Evolutionary conservation across 2,888 invertebrate species (phyloP), one percentile per base, ranked within the genome.

Genomic region (Plagodis dolabraria): DNA sequence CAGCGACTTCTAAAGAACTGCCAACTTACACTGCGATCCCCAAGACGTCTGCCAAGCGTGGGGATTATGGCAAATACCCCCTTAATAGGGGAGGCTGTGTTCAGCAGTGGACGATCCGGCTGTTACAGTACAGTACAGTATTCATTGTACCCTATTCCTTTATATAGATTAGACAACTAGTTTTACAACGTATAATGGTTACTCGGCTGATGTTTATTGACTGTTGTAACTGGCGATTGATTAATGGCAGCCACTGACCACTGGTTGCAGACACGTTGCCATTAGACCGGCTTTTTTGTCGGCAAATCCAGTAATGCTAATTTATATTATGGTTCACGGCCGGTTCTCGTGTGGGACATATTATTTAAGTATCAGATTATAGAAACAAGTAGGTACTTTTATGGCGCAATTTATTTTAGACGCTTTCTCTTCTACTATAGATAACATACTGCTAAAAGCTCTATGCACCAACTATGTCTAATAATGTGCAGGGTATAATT

Each of bases 251-350:
- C 42, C n/a, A 36, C 36, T 36, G 34, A 42, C 57, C 46, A 34
- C n/a, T 46, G 43, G 51, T 6, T 46, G 35, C 43, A 35, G 50
- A 51, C 44, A 50, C 35, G 51, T 49, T 22, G 47, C 52, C 50
- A 53, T 53, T 53, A 53, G 36, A 57, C 61, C 35, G 44, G 55
- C 48, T 60, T 60, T 22, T 56, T 54, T 50, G 54, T 49, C 53
- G 49, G 36, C 63, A 64, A 64, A 61, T 61, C 66, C 64, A 50
- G 59, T 67, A 62, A 66, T 64, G 63, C 63, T 68, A 63, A 64
- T 67, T 48, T 54, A 54, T 58, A 63, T 64, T 68, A 70, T 69
- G 60, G 76, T 76, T 76, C 77, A 78, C 64, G 77, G 76, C 49
- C 76, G 66, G 42, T 56, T 54, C 53, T 47, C 10, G 46, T 54